A percentile compares a stretch with the other conserved stretches of the same genome.
Evolutionary conservation across 2,797 vertebrate genomes (phyloP).

Genomic region (Dicrostonyx torquatus): DNA sequence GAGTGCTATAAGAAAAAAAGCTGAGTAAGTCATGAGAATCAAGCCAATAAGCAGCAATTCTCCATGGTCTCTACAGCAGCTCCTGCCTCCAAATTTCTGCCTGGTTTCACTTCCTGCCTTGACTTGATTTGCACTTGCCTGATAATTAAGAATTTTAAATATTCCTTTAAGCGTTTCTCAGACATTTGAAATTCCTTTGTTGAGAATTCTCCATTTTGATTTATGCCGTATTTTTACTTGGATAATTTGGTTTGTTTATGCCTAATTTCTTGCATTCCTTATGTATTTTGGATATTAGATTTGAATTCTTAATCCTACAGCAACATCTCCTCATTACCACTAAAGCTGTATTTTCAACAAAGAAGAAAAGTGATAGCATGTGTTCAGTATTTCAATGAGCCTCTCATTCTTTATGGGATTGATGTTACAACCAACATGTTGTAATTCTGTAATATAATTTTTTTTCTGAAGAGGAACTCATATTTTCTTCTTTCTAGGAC

Average conservation of each 20-base stretch:
- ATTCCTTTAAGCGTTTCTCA: not conserved
- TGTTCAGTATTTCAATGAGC: not conserved
- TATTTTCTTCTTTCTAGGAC: not conserved
- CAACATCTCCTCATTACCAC: not conserved
- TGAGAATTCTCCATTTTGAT: not conserved
- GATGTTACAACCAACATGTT: not conserved
- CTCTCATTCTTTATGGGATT: not conserved
- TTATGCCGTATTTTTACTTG: not conserved
- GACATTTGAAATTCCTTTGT: not conserved
- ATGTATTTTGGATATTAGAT: not conserved
- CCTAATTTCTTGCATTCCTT: not conserved
- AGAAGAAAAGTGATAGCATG: not conserved
- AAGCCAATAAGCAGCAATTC: not conserved
- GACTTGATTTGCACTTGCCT: not conserved
- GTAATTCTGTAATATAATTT: not conserved
- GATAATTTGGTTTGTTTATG: not conserved
- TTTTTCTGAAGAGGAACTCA: not conserved
- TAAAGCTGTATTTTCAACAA: not conserved
- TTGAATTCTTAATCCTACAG: not conserved
- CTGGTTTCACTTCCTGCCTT: not conserved
- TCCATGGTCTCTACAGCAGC: not conserved
- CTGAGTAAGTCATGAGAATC: not conserved
- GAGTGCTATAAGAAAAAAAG: not conserved
- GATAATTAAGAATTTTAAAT: not conserved
- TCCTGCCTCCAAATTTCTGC: not conserved